Evolutionary conservation across 2,888 invertebrate species (phyloP), one percentile per base, ranked within the genome.

Genomic region (Zeuzera pyrina): DNA sequence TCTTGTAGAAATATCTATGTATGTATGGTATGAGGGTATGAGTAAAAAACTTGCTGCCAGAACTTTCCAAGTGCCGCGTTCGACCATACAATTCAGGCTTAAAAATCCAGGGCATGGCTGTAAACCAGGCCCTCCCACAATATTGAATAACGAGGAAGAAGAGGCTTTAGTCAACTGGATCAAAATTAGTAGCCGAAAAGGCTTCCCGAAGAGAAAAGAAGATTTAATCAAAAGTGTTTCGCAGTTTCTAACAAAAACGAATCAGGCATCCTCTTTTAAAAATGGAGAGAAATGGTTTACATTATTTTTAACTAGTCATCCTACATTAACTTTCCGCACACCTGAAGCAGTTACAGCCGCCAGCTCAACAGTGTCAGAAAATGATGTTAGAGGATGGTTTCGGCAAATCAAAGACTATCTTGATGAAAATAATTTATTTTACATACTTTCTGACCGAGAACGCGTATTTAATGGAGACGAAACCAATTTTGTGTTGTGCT

Each of bases 401-500:
- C n/a, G 36, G 3, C 37, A 57, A 15, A 47, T 60, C 10, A 34
- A 52, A 25, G 37, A 47, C 15, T 51, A 47, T 31, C 33, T 61
- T 7, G 37, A 30, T 13, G 54, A 49, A 31, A 41, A 49, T 34
- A 31, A 42, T 37, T 36, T 36, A 3, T 30, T 41, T 14, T 30
- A 49, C 31, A 48, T 63, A 24, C 41, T 61, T 12, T 29, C 49
- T 30, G 52, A 61, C 42, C 54, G 59, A 0, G 34, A 34, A 12
- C 39, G 60, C 32, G 43, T 65, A 24, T 61, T 54, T 30, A 58
- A 63, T 41, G 52, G 47, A 10, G 59, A n/a, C n/a, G n/a, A n/a
- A n/a, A n/a, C n/a, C n/a, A n/a, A n/a, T n/a, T n/a, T n/a, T n/a
- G n/a, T n/a, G n/a, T n/a, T n/a, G n/a, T n/a, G n/a, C n/a, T n/a